phyloP scores from a whole-genome alignment of 1,140 invertebrate species.

The Globodera ellingtonae region DNA sequence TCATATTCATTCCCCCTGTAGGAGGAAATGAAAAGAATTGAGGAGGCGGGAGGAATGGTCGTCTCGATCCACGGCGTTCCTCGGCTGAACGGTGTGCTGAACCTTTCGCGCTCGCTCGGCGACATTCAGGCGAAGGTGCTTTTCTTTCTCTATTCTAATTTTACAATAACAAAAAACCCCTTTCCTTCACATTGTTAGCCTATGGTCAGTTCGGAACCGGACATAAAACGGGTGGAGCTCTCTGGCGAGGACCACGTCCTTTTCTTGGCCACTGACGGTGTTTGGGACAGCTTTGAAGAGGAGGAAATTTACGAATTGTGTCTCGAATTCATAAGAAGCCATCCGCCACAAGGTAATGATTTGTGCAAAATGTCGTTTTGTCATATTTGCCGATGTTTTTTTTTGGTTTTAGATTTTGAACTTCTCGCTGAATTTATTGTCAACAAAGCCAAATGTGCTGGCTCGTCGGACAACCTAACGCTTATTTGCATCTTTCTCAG shows the following conservation, averaged over 20 bases:
- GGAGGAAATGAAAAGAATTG: constrained; percentile 28
- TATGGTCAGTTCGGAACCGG: constrained; percentile 33
- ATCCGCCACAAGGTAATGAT: neutral
- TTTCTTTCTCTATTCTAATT: neutral
- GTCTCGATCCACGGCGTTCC: constrained; percentile 25
- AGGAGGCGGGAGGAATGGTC: constrained; percentile 30
- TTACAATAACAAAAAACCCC: neutral
- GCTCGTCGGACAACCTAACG: constrained; percentile 26
- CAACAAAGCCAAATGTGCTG: constrained; percentile 19
- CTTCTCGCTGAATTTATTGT: constrained; percentile 27
- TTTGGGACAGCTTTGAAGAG: constrained; percentile 17
- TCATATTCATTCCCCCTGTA: neutral
- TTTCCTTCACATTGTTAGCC: neutral
- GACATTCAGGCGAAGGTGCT: constrained; percentile 22
- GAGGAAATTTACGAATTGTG: constrained; percentile 19
- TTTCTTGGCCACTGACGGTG: constrained; percentile 27
- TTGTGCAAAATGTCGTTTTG: neutral
- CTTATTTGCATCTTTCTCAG: constrained; percentile 24
- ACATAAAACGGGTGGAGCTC: neutral
- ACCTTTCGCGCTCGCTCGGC: constrained; percentile 28
- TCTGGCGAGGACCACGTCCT: constrained; percentile 20
- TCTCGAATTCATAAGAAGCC: constrained; percentile 5
- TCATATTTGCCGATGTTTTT: neutral
- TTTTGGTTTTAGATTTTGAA: constrained; percentile 18
- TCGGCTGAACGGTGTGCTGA: constrained; percentile 33